Base-by-base conservation (phyloP, 2,797 vertebrate species). In the Tadarida brasiliensis region DNA sequence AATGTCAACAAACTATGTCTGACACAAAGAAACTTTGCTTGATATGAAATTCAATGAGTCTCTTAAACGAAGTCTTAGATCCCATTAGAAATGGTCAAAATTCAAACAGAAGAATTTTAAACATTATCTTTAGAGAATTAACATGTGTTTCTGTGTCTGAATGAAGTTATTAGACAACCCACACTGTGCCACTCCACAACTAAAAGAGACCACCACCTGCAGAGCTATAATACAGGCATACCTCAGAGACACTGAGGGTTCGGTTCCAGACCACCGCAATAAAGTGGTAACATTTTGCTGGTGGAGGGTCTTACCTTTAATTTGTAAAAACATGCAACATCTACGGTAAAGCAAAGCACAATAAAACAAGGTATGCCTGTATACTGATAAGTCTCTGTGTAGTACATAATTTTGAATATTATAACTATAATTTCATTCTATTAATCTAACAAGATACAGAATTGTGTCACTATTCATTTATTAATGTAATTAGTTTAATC, bases 1-100 rank as follows among this genome's bases (percentile, higher is more conserved):
- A 76, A 15, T 39, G 11, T 90, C 96, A 97, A 90, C 47, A 97
- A 91, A 95, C 85, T 20, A 96, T 33, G 51, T 47, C 0, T 83
- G 17, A 3, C 67, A 87, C 5, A 80, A 71, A 96, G 70, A 30
- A 65, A 11, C 4, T n/a, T 73, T 12, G 63, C 8, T 84, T 94
- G 49, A 26, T 93, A 94, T 61, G n/a, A 96, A 94, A 94, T 70
- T 92, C 30, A 90, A n/a, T n/a, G n/a, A 87, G 67, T 54, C 90
- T 91, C 35, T 87, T 71, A 73, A 86, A 84, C 39, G 15, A 97
- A 87, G 44, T 76, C 49, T 94, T 51, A 95, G 9, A 94, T 73
- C 30, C 16, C 59, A 91, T 39, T 1, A 95, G n/a, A 96, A 92
- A 85, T 65, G n/a, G 14, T 74, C 61, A 88, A 77, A 84, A 92